Conservation (phyloP, 1,140 invertebrate species). For the Chymomyza costata region DNA sequence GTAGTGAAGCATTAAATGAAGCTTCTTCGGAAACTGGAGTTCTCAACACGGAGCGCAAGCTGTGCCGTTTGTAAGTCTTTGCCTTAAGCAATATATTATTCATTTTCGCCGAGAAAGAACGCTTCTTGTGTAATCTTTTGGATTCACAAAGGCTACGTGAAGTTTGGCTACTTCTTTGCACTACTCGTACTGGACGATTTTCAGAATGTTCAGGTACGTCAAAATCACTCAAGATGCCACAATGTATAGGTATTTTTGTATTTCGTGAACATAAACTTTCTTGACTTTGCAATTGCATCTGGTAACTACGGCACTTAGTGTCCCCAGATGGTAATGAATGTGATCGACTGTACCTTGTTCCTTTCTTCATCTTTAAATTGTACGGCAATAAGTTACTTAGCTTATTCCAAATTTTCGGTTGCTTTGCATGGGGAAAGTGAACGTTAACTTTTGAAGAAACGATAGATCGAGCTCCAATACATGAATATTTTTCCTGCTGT, state of each 20-base stretch:
- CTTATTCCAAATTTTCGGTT: conserved; percentile 73
- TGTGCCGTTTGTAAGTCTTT: conserved; percentile 66
- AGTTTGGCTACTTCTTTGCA: conserved; percentile 32
- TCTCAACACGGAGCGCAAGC: conserved; percentile 46
- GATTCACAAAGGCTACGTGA: conserved; percentile 10
- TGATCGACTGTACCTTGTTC: conserved; percentile 84
- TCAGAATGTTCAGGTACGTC: conserved; percentile 55
- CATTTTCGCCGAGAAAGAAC: conserved; percentile 55
- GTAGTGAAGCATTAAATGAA: too few relatives aligned
- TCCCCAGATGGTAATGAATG: conserved; percentile 86
- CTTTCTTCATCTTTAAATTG: conserved; percentile 79
- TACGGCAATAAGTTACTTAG: conserved; percentile 85
- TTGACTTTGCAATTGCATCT: conserved; percentile 49
- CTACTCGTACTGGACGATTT: conserved; percentile 48
- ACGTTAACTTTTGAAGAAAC: background rate
- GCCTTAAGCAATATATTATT: conserved; percentile 66
- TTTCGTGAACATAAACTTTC: conserved; percentile 26
- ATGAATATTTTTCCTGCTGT: background rate
- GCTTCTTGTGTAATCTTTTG: conserved; percentile 31
- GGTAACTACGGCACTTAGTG: conserved; percentile 69
- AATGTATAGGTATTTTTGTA: conserved; percentile 2
- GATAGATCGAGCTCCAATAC: background rate
- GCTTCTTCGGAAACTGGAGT: conserved; percentile 55
- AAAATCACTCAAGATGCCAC: conserved; percentile 14
- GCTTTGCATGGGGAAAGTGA: conserved; percentile 27